phyloP scores from a whole-genome alignment of 2,113 vertebrate genomes.

The Hemichromis elongatus region DNA sequence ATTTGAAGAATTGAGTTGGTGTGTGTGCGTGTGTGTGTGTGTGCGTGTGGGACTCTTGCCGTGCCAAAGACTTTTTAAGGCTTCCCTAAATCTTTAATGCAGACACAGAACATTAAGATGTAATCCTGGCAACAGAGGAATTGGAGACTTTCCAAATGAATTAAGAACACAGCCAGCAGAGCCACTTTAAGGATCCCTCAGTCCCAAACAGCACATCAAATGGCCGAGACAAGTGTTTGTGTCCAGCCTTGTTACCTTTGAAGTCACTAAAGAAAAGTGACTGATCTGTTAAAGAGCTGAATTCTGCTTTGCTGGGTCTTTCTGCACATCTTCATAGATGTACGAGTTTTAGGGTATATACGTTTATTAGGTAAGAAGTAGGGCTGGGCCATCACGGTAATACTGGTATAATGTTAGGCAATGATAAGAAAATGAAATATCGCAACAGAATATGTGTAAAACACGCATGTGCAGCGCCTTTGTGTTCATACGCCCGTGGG shows the following conservation, averaged over 20 bases:
- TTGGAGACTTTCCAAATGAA: conserved; percentile 33
- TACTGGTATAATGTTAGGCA: too few relatives aligned
- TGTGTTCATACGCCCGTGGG: too few relatives aligned
- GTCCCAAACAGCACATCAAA: not conserved
- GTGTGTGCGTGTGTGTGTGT: not conserved
- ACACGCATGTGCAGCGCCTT: too few relatives aligned
- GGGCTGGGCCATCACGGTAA: too few relatives aligned
- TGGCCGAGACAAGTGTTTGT: not conserved
- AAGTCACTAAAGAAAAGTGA: not conserved
- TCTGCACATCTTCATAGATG: not conserved
- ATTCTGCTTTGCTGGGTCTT: not conserved
- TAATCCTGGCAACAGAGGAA: not conserved
- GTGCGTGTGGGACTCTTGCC: not conserved
- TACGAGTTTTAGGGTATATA: not conserved
- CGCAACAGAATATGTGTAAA: too few relatives aligned
- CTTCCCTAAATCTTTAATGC: conserved; percentile 15
- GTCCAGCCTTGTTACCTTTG: not conserved
- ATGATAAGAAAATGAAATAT: too few relatives aligned
- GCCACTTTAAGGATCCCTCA: not conserved
- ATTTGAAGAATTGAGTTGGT: not conserved
- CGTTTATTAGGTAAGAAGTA: not conserved
- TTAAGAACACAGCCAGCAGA: not conserved
- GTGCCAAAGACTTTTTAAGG: not conserved
- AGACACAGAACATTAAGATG: conserved; percentile 6
- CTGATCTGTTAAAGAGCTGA: not conserved